phyloP scores from a whole-genome alignment of 2,888 invertebrate species.

The Lypha dubia region DNA sequence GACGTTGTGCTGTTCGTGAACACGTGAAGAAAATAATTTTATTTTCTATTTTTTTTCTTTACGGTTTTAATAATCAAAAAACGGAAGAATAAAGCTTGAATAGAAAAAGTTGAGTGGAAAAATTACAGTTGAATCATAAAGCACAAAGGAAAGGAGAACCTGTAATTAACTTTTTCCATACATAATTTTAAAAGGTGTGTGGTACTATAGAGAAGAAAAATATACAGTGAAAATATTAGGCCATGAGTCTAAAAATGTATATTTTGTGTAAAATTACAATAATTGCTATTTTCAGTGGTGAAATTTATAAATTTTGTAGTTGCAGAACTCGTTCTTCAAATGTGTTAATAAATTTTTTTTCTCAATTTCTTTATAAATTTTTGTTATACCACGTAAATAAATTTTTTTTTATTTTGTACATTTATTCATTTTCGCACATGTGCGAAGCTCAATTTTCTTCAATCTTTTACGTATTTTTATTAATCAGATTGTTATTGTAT shows the following conservation, averaged over 20 bases:
- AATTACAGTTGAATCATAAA: conserved; percentile 54
- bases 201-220: conserved; percentile 6
- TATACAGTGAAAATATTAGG: neutral
- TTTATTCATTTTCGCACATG: conserved; percentile 67
- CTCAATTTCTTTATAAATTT: conserved; percentile 14
- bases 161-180: conserved; percentile 29
- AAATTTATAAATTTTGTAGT: neutral
- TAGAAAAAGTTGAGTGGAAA: conserved; percentile 45
- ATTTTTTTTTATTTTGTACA: conserved; percentile 36
- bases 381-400: conserved; percentile 61
- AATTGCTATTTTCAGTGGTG: conserved; percentile 52
- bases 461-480: conserved; percentile 26
- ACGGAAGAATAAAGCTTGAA: conserved; percentile 44
- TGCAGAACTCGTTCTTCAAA: neutral
- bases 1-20: conserved; percentile 66
- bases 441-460: conserved; percentile 46
- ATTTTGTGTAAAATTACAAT: neutral
- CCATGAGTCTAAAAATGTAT: neutral
- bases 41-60: conserved; percentile 55
- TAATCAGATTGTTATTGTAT: conserved; percentile 5
- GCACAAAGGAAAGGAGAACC: neutral
- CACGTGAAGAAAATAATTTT: conserved; percentile 66
- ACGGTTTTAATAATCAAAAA: conserved; percentile 53
- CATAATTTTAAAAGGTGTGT: conserved; percentile 35
- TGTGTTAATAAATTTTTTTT: neutral